Percentiles rank a stretch among this genome's conserved stretches.
phyloP scores from a whole-genome alignment of 2,113 vertebrate species.

The Cephalopholis sonnerati region DNA sequence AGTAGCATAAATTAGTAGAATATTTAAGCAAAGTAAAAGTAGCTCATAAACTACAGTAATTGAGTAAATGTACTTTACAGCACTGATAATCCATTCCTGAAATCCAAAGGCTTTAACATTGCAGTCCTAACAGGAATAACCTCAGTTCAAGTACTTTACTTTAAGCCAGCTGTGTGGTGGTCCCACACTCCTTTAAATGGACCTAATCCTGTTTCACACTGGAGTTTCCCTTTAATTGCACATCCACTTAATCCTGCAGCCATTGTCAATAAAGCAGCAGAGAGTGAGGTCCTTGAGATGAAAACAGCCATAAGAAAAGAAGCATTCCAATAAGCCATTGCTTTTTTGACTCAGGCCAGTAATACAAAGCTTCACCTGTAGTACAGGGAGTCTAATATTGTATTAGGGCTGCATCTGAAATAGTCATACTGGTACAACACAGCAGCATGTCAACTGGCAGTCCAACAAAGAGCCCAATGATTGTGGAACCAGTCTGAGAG shows the following conservation, averaged over 20 bases:
- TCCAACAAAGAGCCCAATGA: background rate
- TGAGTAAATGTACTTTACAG: background rate
- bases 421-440: background rate
- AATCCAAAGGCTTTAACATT: constrained; percentile 1
- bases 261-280: constrained; percentile 52
- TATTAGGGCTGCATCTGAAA: background rate
- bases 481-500: constrained; percentile 13
- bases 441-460: background rate
- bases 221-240: constrained; percentile 63
- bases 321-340: background rate
- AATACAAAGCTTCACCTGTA: background rate
- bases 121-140: background rate
- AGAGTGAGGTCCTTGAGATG: constrained; percentile 29
- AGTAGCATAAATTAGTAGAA: background rate
- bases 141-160: background rate
- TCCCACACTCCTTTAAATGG: constrained; percentile 24
- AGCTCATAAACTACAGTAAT: background rate
- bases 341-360: background rate
- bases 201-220: constrained; percentile 57
- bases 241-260: constrained; percentile 48
- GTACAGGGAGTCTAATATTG: background rate
- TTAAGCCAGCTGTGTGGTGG: constrained; percentile 8
- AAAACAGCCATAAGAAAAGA: constrained; percentile 25
- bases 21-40: background rate
- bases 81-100: background rate